Evolutionary conservation across 2,888 invertebrate genomes (phyloP), one percentile per base, ranked within the genome.

Genomic region (Meteorus colon): DNA sequence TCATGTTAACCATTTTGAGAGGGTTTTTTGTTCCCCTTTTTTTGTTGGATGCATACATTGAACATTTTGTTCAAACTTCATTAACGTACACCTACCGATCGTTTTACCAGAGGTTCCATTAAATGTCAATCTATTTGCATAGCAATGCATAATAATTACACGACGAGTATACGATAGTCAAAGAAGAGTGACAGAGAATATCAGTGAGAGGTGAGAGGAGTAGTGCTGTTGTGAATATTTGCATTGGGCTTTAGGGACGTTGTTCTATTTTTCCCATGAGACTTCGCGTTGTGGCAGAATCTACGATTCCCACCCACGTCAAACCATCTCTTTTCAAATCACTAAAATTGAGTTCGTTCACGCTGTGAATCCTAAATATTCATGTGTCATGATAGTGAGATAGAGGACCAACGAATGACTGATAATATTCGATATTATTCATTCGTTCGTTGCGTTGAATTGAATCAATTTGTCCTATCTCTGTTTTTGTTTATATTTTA

Each of bases 111-210:
- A 77, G 77, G 79, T 79, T 84, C 84, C 81, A 86, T 86, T 85
- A 85, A 85, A 85, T 84, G 84, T 81, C 82, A 82, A 84, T 84
- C 81, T 82, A 86, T 85, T 86, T 86, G 86, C 84, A 85, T 84
- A 82, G 84, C 84, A 84, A 86, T 84, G 86, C 86, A 86, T 85
- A 86, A 85, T 87, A 86, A 86, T 86, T 84, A 85, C 79, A 68
- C 71, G 71, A 66, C 41, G 29, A 67, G 73, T 68, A 34, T 72
- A 65, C 19, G 65, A 73, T 78, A 77, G 79, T 79, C 80, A 80
- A 78, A 76, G 79, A 65, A 73, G 77, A 79, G 79, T 75, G 71
- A 73, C 68, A 66, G 77, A 62, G 68, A 63, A 67, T 67, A 74
- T 74, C 71, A 74, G 31, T 31, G 48, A 24, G 48, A 55, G 73